Conservation (phyloP, 2,113 vertebrate genomes). For the Nannospalax galili region DNA sequence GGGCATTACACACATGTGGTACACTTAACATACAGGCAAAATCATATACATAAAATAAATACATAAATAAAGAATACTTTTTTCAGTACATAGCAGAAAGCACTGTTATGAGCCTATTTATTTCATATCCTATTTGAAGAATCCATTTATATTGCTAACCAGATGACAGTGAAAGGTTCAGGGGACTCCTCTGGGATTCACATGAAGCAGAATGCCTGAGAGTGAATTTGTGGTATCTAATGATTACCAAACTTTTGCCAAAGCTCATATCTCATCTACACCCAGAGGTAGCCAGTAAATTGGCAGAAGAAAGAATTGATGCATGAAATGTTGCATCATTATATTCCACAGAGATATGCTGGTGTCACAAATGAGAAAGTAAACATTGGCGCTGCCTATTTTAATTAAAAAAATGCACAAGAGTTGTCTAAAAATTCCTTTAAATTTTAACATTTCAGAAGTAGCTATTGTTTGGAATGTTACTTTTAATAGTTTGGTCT, state of each 20-base stretch:
- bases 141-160: neutral
- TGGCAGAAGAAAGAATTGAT: neutral
- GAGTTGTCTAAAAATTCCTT: neutral
- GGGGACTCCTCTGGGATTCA: neutral
- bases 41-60: too few species aligned
- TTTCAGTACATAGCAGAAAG: neutral
- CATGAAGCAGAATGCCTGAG: neutral
- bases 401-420: constrained; percentile 10
- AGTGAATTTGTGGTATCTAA: too few species aligned
- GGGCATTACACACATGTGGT: too few species aligned
- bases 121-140: constrained; percentile 32
- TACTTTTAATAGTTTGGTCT: neutral
- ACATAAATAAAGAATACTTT: neutral
- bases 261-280: neutral
- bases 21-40: too few species aligned
- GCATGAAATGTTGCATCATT: neutral
- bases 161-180: neutral
- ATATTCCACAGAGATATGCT: neutral
- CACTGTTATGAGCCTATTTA: neutral
- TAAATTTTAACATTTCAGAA: neutral
- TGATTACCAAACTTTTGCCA: neutral
- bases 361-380: neutral
- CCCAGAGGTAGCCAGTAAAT: neutral
- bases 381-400: neutral
- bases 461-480: neutral